Evolutionary conservation across 2,888 invertebrate species (phyloP), one percentile per base, ranked within the genome.

Genomic region (Catocala fraxini): DNA sequence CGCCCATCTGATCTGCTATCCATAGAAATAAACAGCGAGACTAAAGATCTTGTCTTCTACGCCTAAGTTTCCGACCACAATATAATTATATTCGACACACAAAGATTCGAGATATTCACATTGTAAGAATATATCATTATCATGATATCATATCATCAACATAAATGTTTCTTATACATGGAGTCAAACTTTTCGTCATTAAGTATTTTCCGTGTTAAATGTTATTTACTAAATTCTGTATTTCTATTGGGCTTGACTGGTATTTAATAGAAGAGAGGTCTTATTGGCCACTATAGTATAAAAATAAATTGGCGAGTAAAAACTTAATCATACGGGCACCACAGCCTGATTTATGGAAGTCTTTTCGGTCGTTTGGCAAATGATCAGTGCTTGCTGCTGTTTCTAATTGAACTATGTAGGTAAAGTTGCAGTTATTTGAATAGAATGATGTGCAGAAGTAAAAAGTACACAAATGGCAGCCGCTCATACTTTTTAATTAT

Each of bases 221-320:
- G 59, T 76, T 73, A 73, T 73, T 69, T 71, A 79, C 65, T 73
- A 60, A 73, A 78, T 74, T 73, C 70, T 73, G 70, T 73, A 79
- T 72, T 76, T 75, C 77, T 77, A 79, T 75, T 77, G 34, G 68
- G 70, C 77, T 74, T 74, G 76, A 80, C 77, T 79, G 82, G 79
- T 78, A 71, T 73, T 77, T 73, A 73, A 66, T 70, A 71, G 52
- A 71, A 72, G 75, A 75, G 83, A 79, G 81, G 80, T 82, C 70
- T 68, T 64, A 71, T 75, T 73, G 73, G 65, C 53, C 60, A 68
- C 47, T 58, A 35, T 42, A 59, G 47, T 68, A 61, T 59, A 65
- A 65, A 71, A 56, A 71, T 64, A 67, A 68, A 63, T 67, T 55
- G 55, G 39, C 41, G 6, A 45, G 51, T 55, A 42, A 54, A 39